These are phyloP conservation scores for Lasioglossum albipes DNA, from an alignment of 1,140 invertebrate species.

Conservation along the genomic window DNA sequence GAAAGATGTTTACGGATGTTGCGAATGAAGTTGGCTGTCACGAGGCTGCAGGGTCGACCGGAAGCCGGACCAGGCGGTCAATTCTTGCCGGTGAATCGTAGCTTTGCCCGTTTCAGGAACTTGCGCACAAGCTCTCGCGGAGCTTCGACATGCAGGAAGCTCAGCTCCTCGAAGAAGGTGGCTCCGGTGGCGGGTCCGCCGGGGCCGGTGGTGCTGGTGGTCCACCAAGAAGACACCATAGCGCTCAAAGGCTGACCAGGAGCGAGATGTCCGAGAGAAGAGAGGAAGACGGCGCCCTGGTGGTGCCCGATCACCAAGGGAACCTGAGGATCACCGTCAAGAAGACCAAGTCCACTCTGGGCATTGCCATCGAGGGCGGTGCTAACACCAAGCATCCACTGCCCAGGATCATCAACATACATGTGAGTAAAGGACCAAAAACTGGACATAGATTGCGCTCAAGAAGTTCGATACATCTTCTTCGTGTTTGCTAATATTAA, in stretches of 20 bases:
- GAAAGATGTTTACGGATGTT: too few species aligned
- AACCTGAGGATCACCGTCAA: constrained; percentile 92
- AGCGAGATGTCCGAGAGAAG: constrained; percentile 81
- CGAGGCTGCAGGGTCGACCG: constrained; percentile 21
- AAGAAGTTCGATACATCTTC: too few species aligned
- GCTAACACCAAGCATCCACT: constrained; percentile 96
- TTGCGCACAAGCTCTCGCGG: constrained; percentile 90
- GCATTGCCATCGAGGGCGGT: constrained; percentile 98
- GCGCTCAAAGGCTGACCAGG: constrained; percentile 73
- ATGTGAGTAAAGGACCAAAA: constrained; percentile 81
- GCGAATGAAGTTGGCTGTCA: constrained; percentile 16
- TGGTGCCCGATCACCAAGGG: constrained; percentile 90
- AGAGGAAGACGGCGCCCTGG: constrained; percentile 83
- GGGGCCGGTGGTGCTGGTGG: constrained; percentile 81
- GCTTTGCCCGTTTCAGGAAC: constrained; percentile 82
- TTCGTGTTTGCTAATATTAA: too few species aligned
- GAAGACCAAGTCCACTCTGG: constrained; percentile 95
- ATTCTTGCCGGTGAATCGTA: constrained; percentile 47
- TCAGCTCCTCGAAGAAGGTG: constrained; percentile 85
- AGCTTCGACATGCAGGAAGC: constrained; percentile 93
- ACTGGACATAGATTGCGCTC: too few species aligned
- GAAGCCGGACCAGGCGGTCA: background rate
- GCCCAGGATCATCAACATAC: constrained; percentile 97
- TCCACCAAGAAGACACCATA: constrained; percentile 74
- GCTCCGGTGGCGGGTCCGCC: constrained; percentile 81